phyloP scores from a whole-genome alignment of 2,113 vertebrate genomes.

The Etheostoma cragini region DNA sequence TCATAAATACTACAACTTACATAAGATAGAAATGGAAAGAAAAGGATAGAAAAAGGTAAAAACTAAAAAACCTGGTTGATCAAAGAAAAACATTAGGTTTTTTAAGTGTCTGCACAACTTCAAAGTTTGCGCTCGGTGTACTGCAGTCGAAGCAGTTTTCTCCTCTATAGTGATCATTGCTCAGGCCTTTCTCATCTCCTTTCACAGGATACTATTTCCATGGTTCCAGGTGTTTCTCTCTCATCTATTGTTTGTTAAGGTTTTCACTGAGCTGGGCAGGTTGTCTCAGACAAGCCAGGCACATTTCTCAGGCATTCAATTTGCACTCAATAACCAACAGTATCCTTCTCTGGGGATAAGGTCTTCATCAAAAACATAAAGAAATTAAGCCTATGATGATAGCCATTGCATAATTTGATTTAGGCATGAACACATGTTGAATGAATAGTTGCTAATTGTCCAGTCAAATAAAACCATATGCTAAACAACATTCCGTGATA shows the following conservation, averaged over 20 bases:
- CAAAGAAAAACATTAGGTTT: neutral
- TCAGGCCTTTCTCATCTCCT: slow-evolving; percentile 42
- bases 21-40: neutral
- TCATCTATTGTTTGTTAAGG: slow-evolving; percentile 46
- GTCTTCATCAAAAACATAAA: slow-evolving; percentile 13
- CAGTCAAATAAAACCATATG: slow-evolving; percentile 9
- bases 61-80: neutral
- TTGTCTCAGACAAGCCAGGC: slow-evolving; percentile 25
- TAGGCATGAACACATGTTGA: neutral
- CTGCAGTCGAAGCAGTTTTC: slow-evolving; percentile 27
- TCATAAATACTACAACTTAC: neutral
- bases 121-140: slow-evolving; percentile 11
- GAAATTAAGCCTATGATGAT: neutral
- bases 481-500: neutral
- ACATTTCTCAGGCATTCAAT: slow-evolving; percentile 54
- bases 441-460: neutral
- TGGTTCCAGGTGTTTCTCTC: slow-evolving; percentile 23
- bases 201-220: slow-evolving; percentile 37
- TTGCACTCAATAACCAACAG: slow-evolving; percentile 22
- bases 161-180: slow-evolving; percentile 33
- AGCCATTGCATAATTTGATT: neutral
- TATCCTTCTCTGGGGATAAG: slow-evolving; percentile 8
- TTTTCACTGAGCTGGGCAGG: slow-evolving; percentile 40
- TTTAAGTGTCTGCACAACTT: neutral
- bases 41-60: neutral